Conservation (phyloP, 1,140 invertebrate species). For the Ceratina calcarata region DNA sequence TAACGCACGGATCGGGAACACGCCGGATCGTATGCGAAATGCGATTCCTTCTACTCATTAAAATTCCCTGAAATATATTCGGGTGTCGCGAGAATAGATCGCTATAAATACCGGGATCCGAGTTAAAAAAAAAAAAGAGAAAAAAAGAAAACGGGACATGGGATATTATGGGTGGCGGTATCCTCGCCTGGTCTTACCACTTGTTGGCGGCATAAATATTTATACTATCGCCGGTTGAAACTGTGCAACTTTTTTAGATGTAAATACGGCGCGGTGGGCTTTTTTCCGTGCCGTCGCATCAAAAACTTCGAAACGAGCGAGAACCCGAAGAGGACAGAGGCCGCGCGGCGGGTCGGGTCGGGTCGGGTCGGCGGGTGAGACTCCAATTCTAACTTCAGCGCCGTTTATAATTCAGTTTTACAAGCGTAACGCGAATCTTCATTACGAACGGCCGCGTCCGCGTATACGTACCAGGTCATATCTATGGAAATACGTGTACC, state of each 20-base stretch:
- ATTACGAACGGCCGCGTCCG: slow-evolving; percentile 28
- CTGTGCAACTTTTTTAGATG: slow-evolving; percentile 27
- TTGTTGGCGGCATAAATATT: slow-evolving; percentile 36
- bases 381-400: slow-evolving; percentile 39
- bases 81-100: no score
- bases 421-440: slow-evolving; percentile 30
- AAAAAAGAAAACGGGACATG: no score
- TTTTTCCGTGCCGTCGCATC: slow-evolving; percentile 27
- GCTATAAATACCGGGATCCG: no score
- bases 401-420: slow-evolving; percentile 47
- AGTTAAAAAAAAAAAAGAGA: no score
- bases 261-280: slow-evolving; percentile 16
- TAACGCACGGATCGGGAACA: slow-evolving; percentile 3
- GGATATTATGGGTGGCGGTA: no score
- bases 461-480: slow-evolving; percentile 4
- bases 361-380: not conserved
- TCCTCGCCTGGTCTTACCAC: slow-evolving; percentile 17
- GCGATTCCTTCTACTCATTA: not conserved
- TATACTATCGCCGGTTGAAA: slow-evolving; percentile 2
- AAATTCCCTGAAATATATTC: not conserved
- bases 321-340: not conserved
- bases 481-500: slow-evolving; percentile 44
- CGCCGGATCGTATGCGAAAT: not conserved
- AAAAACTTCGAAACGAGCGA: slow-evolving; percentile 16
- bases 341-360: no score